Evolutionary conservation across 2,888 invertebrate species (phyloP).

Genomic region (Diarsia mendica): DNA sequence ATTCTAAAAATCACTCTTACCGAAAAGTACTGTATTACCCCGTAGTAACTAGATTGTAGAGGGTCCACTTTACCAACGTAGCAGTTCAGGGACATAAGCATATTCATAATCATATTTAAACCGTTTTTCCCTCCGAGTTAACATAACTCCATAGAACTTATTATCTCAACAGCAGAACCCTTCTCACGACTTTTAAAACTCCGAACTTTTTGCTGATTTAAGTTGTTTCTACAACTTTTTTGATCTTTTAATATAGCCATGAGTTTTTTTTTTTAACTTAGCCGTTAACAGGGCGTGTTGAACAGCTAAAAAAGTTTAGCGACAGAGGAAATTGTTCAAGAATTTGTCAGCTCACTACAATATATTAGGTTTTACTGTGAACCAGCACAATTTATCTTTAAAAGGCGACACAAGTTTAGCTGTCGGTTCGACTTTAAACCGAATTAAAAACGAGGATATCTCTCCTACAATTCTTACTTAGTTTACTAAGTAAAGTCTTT

Average conservation of each 20-base stretch:
- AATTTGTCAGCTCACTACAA: conserved; percentile 44
- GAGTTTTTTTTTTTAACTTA: conserved; percentile 12
- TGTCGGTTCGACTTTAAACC: conserved; percentile 45
- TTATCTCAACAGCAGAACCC: neutral
- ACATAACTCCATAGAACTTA: neutral
- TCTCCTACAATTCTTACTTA: conserved; percentile 39
- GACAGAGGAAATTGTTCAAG: conserved; percentile 23
- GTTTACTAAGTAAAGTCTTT: conserved; percentile 33
- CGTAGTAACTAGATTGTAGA: too few relatives aligned
- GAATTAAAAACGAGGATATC: conserved; percentile 40
- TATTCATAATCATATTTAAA: too few relatives aligned
- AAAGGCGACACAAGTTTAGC: conserved; percentile 38
- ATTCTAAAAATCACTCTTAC: too few relatives aligned
- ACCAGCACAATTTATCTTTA: conserved; percentile 51
- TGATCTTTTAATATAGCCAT: neutral
- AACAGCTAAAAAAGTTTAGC: conserved; percentile 14
- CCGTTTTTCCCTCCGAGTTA: neutral
- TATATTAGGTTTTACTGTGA: conserved; percentile 39
- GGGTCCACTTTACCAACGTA: too few relatives aligned
- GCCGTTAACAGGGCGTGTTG: neutral
- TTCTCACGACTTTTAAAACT: conserved; percentile 13
- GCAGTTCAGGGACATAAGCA: too few relatives aligned
- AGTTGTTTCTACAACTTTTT: conserved; percentile 7
- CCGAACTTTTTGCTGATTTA: conserved; percentile 16
- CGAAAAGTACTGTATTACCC: too few relatives aligned